Conservation (phyloP, 2,113 vertebrate genomes). For the Albula goreensis region DNA sequence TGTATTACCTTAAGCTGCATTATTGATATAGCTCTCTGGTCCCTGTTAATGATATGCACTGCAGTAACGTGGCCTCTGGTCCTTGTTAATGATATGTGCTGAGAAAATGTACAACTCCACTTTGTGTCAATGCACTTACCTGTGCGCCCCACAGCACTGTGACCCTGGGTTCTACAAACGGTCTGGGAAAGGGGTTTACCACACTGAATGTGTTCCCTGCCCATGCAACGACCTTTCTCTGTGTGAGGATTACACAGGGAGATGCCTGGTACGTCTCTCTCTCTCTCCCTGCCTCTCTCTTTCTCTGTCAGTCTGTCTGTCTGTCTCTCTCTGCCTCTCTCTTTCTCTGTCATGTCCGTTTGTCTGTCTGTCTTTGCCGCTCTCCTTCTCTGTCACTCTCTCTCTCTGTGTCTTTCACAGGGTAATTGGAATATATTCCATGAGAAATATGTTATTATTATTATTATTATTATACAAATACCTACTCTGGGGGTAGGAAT, state of each 20-base stretch:
- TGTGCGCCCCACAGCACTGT: slow-evolving; percentile 72
- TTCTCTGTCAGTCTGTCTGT: background rate
- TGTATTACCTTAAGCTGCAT: background rate
- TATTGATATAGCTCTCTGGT: background rate
- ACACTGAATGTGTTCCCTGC: slow-evolving; percentile 81
- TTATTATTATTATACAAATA: too few species aligned
- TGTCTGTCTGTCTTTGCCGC: too few species aligned
- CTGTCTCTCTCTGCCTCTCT: background rate
- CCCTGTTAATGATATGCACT: background rate
- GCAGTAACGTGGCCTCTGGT: background rate
- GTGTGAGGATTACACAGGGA: slow-evolving; percentile 84
- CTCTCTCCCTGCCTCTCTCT: background rate
- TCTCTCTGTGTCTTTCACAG: too few species aligned
- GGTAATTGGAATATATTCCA: too few species aligned
- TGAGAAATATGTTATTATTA: too few species aligned
- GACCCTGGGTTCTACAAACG: slow-evolving; percentile 81
- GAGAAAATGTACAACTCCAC: background rate
- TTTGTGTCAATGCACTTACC: too few species aligned
- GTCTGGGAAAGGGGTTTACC: slow-evolving; percentile 48
- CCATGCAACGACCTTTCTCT: slow-evolving; percentile 83
- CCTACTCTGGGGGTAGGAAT: too few species aligned
- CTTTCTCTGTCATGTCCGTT: too few species aligned
- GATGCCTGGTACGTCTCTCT: slow-evolving; percentile 82
- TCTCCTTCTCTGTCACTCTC: too few species aligned
- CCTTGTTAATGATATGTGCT: background rate